Base-by-base conservation (phyloP, 2,888 invertebrate genomes). In the Augiades crinisus region DNA sequence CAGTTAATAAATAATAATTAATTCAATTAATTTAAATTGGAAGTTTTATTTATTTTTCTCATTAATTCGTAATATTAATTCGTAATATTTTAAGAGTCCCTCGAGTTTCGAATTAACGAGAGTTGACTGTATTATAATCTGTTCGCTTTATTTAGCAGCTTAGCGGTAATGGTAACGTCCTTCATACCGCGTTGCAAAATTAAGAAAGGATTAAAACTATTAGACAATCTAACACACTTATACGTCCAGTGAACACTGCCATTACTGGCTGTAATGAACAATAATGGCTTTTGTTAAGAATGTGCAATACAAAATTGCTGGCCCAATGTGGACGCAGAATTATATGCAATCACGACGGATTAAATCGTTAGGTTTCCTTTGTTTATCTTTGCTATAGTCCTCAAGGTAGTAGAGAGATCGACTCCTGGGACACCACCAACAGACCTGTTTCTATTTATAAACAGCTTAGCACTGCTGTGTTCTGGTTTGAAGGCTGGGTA, bases 131-230 rank as follows among this genome's bases (percentile, higher is more conserved):
- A 49, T 31, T 47, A 14, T 8, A 47, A 27, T 21, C 19, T 16
- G 30, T 8, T 31, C n/a, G 34, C 17, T 17, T 34, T 41, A 47
- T 14, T 38, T 22, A 24, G 19, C 41, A 17, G 22, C 34, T 34
- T 41, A 41, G 33, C 40, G 34, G 40, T 49, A 50, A 50, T 34
- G 17, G 34, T 24, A 27, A 43, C 41, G 41, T 50, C 49, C 49
- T 50, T 50, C 34, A 34, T 17, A 10, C 34, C 7, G 33, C 12
- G 8, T 50, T 50, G 41, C 49, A 41, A 50, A 41, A 50, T 50
- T 50, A 50, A 43, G 49, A 50, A 50, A 50, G 49, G 49, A 34
- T 43, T 43, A 50, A 50, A 50, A 50, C 49, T 49, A 40, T 49
- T 49, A 41, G 22, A 49, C 41, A 41, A 41, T 49, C 49, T 34